Conservation (phyloP, 1,140 invertebrate species). For the Ericerus pela region DNA sequence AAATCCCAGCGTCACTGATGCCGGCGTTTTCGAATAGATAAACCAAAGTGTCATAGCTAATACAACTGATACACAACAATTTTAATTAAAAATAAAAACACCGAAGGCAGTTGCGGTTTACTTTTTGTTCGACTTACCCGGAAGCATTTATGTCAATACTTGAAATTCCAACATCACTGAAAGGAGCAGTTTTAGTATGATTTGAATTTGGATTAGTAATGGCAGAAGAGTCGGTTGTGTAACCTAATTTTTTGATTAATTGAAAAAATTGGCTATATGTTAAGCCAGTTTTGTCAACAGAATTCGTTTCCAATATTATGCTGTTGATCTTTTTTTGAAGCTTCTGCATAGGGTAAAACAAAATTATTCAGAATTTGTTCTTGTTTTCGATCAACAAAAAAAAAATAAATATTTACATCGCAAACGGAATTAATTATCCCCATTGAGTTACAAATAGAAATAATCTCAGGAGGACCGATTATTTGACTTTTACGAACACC, state of each 20-base stretch:
- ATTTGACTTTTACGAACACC: background rate
- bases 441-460: background rate
- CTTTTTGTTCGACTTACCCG: constrained; percentile 6
- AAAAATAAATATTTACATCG: background rate
- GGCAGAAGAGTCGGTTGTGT: background rate
- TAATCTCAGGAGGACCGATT: background rate
- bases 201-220: background rate
- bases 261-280: background rate
- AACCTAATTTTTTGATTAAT: background rate
- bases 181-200: background rate
- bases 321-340: too few species aligned
- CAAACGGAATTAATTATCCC: background rate
- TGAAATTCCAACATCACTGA: constrained; percentile 7
- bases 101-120: background rate
- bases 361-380: background rate
- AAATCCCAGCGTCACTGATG: constrained; percentile 40
- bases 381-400: too few species aligned
- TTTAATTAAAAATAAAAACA: background rate
- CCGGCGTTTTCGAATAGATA: constrained; percentile 58
- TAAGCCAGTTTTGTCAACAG: background rate
- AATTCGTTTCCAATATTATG: constrained; percentile 7
- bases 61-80: constrained; percentile 27
- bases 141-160: constrained; percentile 15
- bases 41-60: constrained; percentile 37
- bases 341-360: too few species aligned